These are phyloP conservation scores for Notiomystis cincta DNA, from an alignment of 2,113 vertebrate genomes.

Conservation along the genomic window DNA sequence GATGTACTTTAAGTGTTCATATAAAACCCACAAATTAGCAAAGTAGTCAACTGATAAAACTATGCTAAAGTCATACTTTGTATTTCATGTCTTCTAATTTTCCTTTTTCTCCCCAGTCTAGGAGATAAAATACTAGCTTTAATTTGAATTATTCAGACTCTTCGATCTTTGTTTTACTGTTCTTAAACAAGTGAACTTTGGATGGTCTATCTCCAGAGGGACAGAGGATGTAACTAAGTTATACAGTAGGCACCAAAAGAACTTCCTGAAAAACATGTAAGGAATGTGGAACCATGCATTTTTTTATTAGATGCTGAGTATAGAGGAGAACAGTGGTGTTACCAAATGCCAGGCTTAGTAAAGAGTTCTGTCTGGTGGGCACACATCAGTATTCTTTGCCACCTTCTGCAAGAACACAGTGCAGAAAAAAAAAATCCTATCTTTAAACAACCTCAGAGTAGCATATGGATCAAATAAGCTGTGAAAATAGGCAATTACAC, in stretches of 20 bases:
- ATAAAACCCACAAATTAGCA: background rate
- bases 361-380: background rate
- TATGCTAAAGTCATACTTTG: background rate
- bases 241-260: background rate
- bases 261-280: background rate
- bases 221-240: background rate
- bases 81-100: background rate
- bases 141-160: background rate
- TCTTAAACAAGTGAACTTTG: background rate
- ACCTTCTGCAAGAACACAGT: background rate
- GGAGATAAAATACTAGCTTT: background rate
- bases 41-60: background rate
- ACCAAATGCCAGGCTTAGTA: background rate
- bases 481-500: background rate
- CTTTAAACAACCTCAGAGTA: background rate
- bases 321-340: background rate
- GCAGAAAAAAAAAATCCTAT: background rate
- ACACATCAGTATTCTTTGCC: background rate
- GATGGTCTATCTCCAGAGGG: background rate
- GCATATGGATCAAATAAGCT: background rate
- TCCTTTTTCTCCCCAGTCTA: background rate
- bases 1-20: background rate
- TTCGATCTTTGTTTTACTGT: background rate
- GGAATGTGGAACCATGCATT: background rate
- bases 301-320: background rate